Evolutionary conservation across 2,797 vertebrate genomes (phyloP).

Genomic region (Rhyacichthys aspro): DNA sequence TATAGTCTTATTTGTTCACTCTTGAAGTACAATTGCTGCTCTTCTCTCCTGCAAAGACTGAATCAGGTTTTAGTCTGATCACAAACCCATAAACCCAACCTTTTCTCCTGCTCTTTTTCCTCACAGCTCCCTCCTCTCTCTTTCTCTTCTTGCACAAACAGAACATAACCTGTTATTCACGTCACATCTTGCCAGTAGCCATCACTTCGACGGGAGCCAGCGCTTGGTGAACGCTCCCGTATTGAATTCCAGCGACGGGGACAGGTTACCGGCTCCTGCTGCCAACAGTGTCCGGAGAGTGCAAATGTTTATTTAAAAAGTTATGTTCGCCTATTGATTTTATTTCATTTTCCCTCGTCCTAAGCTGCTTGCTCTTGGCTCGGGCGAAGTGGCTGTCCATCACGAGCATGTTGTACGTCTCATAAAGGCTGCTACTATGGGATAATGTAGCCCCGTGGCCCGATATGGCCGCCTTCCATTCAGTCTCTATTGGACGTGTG

Average conservation of each 20-base stretch:
- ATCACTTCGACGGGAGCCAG: constrained; percentile 74
- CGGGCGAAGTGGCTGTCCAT: constrained; percentile 64
- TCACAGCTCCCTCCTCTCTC: not conserved
- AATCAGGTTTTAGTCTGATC: constrained; percentile 49
- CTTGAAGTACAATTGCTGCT: constrained; percentile 25
- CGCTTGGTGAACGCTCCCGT: constrained; percentile 57
- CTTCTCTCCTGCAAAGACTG: constrained; percentile 5
- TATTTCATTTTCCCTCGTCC: constrained; percentile 74
- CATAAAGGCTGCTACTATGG: constrained; percentile 66
- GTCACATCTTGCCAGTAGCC: constrained; percentile 80
- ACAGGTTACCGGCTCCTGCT: constrained; percentile 72
- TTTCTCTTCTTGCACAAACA: constrained; percentile 64
- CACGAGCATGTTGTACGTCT: constrained; percentile 60
- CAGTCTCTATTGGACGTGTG: constrained; percentile 45
- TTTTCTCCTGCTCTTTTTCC: not conserved
- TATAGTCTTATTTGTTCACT: constrained; percentile 15
- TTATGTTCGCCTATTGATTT: constrained; percentile 84
- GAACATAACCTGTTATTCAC: constrained; percentile 68
- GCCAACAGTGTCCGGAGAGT: constrained; percentile 80
- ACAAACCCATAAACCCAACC: constrained; percentile 51
- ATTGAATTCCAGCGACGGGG: constrained; percentile 79
- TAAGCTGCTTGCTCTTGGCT: constrained; percentile 59
- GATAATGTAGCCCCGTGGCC: constrained; percentile 64
- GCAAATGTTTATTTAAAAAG: constrained; percentile 86
- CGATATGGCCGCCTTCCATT: constrained; percentile 51